Evolutionary conservation across 2,888 invertebrate genomes (phyloP).

Genomic region (Ecliptopera silaceata): DNA sequence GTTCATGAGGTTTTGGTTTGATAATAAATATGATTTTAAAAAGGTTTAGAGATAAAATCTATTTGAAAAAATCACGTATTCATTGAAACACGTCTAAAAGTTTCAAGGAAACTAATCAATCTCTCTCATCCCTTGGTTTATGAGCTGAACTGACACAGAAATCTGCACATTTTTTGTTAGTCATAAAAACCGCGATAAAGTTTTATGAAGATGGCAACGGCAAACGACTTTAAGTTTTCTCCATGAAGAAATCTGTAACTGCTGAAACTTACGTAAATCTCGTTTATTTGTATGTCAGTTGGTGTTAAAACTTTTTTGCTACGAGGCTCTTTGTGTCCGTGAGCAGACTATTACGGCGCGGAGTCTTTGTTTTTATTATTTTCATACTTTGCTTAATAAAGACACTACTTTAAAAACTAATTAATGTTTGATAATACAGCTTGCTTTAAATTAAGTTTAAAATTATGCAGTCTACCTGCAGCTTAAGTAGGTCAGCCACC

Average conservation of each 20-base stretch:
- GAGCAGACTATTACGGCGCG: not conserved
- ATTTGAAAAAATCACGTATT: too few relatives aligned
- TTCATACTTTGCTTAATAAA: not conserved
- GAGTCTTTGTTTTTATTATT: slow-evolving; percentile 7
- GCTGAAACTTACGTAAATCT: slow-evolving; percentile 35
- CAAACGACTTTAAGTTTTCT: slow-evolving; percentile 40
- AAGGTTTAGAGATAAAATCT: not conserved
- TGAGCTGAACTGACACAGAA: slow-evolving; percentile 5
- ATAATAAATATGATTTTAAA: not conserved
- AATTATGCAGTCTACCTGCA: slow-evolving; percentile 13
- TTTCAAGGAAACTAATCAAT: not conserved
- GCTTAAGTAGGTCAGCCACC: slow-evolving; percentile 37
- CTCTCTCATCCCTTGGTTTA: not conserved
- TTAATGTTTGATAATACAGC: slow-evolving; percentile 1
- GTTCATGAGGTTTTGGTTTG: slow-evolving; percentile 22
- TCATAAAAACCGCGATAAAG: slow-evolving; percentile 34
- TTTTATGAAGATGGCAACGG: slow-evolving; percentile 35
- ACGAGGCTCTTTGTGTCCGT: slow-evolving; percentile 14
- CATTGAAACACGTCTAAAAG: too few relatives aligned
- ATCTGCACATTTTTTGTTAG: slow-evolving; percentile 19
- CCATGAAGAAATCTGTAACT: slow-evolving; percentile 36
- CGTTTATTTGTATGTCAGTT: slow-evolving; percentile 33
- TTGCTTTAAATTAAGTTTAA: slow-evolving; percentile 15
- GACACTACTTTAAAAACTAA: slow-evolving; percentile 1
- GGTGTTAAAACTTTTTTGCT: slow-evolving; percentile 22